phyloP scores from a whole-genome alignment of 2,113 vertebrate genomes.

The Cyprichromis sp. region DNA sequence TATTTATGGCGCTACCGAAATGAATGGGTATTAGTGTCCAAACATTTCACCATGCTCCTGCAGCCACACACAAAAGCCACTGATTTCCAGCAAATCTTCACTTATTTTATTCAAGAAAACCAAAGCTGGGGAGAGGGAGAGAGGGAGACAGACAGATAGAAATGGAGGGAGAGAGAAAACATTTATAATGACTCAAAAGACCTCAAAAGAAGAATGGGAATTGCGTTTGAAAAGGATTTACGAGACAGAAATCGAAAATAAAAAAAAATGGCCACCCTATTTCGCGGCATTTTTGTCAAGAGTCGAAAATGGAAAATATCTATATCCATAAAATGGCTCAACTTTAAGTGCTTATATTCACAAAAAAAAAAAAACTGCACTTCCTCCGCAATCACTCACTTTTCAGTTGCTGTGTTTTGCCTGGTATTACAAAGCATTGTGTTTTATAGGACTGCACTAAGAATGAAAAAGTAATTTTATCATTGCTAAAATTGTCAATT shows the following conservation, averaged over 20 bases:
- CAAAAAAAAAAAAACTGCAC: neutral
- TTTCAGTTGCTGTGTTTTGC: conserved; percentile 18
- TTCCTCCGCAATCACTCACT: conserved; percentile 21
- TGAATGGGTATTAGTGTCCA: conserved; percentile 99
- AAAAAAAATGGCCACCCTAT: conserved; percentile 50
- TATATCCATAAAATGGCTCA: conserved; percentile 45
- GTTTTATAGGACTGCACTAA: neutral
- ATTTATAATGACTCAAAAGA: conserved; percentile 79
- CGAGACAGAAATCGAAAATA: conserved; percentile 62
- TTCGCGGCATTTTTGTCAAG: conserved; percentile 55
- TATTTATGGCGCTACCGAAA: conserved; percentile 99
- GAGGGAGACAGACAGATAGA: conserved; percentile 20
- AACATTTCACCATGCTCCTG: conserved; percentile 99
- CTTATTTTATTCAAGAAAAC: conserved; percentile 98
- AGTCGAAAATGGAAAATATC: conserved; percentile 63
- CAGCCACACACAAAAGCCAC: conserved; percentile 98
- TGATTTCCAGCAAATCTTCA: conserved; percentile 99
- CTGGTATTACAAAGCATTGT: neutral
- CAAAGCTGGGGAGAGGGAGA: conserved; percentile 43
- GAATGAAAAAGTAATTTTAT: conserved; percentile 29
- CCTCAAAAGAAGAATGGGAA: conserved; percentile 71
- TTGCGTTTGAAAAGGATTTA: conserved; percentile 64
- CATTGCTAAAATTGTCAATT: conserved; percentile 17
- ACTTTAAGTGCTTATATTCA: conserved; percentile 42
- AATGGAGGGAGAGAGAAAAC: conserved; percentile 54